Evolutionary conservation across 1,140 invertebrate species (phyloP), one percentile per base, ranked within the genome.

Genomic region (Hyles euphorbiae): DNA sequence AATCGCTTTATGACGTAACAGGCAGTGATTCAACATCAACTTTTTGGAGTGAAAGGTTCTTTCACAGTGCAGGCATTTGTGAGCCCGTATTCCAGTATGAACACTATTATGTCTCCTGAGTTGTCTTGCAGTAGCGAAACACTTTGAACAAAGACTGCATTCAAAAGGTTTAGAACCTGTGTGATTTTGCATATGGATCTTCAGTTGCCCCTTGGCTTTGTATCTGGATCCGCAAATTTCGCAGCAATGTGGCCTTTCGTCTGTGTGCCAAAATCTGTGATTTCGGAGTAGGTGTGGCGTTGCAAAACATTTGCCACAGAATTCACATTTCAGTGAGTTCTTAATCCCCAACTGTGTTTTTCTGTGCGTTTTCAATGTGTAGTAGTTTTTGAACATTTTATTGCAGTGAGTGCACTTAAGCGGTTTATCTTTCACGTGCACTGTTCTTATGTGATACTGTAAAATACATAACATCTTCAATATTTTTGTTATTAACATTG

Each of bases 181-280:
- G 50, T 83, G 80, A 3, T 68, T 71, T 9, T 66, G 61, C 61
- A 71, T 67, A 54, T 81, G 80, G 2, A 75, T 46, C 36, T 67
- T 79, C 45, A 83, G 60, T 8, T 73, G 63, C 4, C 61, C 57
- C 34, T 75, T 79, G 4, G 66, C 65, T 67, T 83, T 83, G 11
- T 77, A 83, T 46, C 66, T 69, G 0, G 53, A 48, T 1, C 72
- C 81, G 45, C 82, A 85, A 0, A 74, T 47, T 34, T 75, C 60
- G 63, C 82, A 85, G 3, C 53, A 51, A 51, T 68, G 69, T 2
- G 78, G 81, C 36, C 73, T 58, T 36, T 77, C 72, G 0, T 66
- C 76, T 0, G 70, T 70, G 47, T 86, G 83, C 70, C 71, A 79
- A 44, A 79, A 72, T 67, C 75, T 67, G 46, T 85, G 83, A 1